Evolutionary conservation across 2,797 vertebrate species (phyloP), one percentile per base, ranked within the genome.

Genomic region (Lagorchestes hirsutus): DNA sequence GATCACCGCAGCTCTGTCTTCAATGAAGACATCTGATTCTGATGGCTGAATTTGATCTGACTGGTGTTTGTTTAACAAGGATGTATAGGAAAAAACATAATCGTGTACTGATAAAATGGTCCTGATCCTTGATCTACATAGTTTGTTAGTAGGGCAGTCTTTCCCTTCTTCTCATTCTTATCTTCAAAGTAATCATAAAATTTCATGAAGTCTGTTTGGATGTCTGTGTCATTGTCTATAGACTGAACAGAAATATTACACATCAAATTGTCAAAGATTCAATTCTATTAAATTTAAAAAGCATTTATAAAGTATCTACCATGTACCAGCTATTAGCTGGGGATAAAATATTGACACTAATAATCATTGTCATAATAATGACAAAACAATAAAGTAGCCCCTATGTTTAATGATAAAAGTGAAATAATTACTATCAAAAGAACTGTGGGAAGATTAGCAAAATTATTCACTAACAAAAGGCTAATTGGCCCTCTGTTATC

Each of bases 61-160:
- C 95, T 99, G 98, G 96, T 99, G 98, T 96, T 99, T 98, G 54
- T 29, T 58, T 29, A 58, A 99, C 97, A 8, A 99, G 98, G 95
- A 99, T 92, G 99, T 97, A 99, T 97, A 98, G 98, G 94, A 24
- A 99, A 99, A 0, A 99, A 82, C 0, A 98, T 99, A 97, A 99
- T 98, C 54, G 96, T 98, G 96, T 98, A 98, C 11, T 98, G 98
- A 4, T 99, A 99, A 0, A 99, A 96, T 0, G 99, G 99, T 9
- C 98, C 98, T 4, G 98, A 97, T 22, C 98, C 99, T 0, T 99
- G 98, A 18, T 99, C 98, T 95, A 99, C 98, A 0, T 97, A 98
- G 97, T 99, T 99, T 0, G 98, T 98, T 95, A 99, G 98, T 0
- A 99, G 99, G 14, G 98, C 98, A 0, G 99, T 99, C 95, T 98